Evolutionary conservation across 2,113 vertebrate species (phyloP).

Genomic region (Periophthalmodon schlosseri): DNA sequence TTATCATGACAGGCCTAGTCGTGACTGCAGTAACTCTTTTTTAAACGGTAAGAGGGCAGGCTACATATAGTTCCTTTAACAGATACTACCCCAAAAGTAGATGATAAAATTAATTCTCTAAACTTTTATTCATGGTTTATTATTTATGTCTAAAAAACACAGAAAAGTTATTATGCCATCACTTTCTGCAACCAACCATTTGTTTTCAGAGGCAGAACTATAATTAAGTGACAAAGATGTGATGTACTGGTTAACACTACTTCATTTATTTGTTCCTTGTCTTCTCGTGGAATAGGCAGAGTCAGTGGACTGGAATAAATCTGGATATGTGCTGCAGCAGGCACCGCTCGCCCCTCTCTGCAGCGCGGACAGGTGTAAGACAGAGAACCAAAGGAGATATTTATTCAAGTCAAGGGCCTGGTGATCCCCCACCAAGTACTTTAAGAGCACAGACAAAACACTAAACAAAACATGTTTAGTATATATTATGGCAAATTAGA

Average conservation of each 20-base stretch:
- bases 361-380: not conserved
- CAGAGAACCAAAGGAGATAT: not conserved
- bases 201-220: not conserved
- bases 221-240: slow-evolving; percentile 6
- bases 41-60: too few relatives aligned
- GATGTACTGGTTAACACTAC: not conserved
- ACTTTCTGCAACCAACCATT: not conserved
- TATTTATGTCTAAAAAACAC: not conserved
- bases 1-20: too few relatives aligned
- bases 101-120: not conserved
- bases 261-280: slow-evolving; percentile 4
- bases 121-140: not conserved
- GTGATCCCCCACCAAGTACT: not conserved
- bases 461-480: not conserved
- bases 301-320: not conserved
- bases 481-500: not conserved
- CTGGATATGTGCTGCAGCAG: not conserved
- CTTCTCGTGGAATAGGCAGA: not conserved
- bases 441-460: not conserved
- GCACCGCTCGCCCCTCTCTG: not conserved
- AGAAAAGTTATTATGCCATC: not conserved
- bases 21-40: too few relatives aligned
- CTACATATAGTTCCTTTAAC: not conserved
- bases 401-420: not conserved
- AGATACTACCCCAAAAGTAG: not conserved